Evolutionary conservation across 2,888 invertebrate genomes (phyloP), one percentile per base, ranked within the genome.

Genomic region (Mesorhabditis spiculigera): DNA sequence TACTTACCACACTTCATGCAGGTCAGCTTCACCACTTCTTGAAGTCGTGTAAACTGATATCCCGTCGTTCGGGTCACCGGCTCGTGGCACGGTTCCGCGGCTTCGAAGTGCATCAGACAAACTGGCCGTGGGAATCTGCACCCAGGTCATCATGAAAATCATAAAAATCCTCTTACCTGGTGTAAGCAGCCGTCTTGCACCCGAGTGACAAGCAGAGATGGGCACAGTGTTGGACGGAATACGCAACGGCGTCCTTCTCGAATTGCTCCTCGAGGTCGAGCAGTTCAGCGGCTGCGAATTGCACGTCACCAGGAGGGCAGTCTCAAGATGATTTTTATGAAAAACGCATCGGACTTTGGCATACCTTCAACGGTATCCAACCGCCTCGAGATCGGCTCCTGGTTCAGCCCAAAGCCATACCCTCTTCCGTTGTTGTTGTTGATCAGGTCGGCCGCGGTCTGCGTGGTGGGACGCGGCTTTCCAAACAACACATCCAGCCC

Each of bases 61-160:
- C 72, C 67, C 41, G 66, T 64, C 42, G 70, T 70, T 10, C 70
- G 41, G n/a, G 63, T 63, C 0, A 62, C 45, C 50, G 65, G 66
- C 5, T 5, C 50, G 45, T 63, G 62, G 58, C 70, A 70, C 58
- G 58, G 58, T 50, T 50, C 58, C 8, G 58, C 58, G 8, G 58
- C 72, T 61, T 73, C 70, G 68, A 78, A 80, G 74, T 78, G 75
- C 76, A 85, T 76, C 65, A 85, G 75, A 76, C 85, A 85, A 64
- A 82, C 77, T 45, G 82, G 81, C 65, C 83, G 79, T n/a, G 85
- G 85, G 77, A 85, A 85, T 50, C 83, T 78, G 58, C 0, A 16
- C 63, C 28, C 28, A 3, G 28, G 28, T 28, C 1, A 28, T 28
- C 1, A 28, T 3, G 28, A 28, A 28, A 28, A 28, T 28, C 28